Evolutionary conservation across 53 echinoderm and acorn worm species (phyloP), one percentile per base, ranked within the genome.

Genomic region (Zoroaster sp.): DNA sequence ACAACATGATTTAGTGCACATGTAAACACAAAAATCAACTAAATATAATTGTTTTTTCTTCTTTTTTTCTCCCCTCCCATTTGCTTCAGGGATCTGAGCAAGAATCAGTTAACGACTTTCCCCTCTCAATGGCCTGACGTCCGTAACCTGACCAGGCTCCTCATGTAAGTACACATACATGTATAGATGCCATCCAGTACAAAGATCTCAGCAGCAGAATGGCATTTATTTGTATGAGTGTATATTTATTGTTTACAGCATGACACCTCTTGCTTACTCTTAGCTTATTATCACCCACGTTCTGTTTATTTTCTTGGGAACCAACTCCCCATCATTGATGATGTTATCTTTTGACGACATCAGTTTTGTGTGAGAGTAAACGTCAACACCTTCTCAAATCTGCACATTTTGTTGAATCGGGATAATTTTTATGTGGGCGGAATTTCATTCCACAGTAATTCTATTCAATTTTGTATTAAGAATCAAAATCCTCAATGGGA

Each of bases 61-160:
- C 6, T 39, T 74, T 7, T 18, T 49, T 32, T 76, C 49, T 51
- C 47, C 15, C 33, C 31, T 46, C 18, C 4, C 74, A 74, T 74
- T 74, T 43, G 38, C 67, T 67, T 2, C 72, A 85, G 85, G 85
- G 85, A 85, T 46, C 11, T 85, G 69, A 85, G 85, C 69, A 85
- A 71, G 46, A 85, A 85, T 35, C 66, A 41, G 33, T 70, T 85
- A 32, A 55, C 33, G 39, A 70, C 45, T 31, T 54, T 85, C 21
- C 85, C 85, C 36, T 17, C 68, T 40, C 46, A 71, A 4, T 85
- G 85, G 85, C 85, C 85, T 13, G 46, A 25, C 85, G 21, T 69
- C 23, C 45, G 85, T 70, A 85, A 85, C 71, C 47, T 85, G 70
- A 85, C 70, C 15, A 85, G 85, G 37, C 85, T 85, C 18, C 71